phyloP scores from a whole-genome alignment of 2,113 vertebrate species.

The Tapirus terrestris region DNA sequence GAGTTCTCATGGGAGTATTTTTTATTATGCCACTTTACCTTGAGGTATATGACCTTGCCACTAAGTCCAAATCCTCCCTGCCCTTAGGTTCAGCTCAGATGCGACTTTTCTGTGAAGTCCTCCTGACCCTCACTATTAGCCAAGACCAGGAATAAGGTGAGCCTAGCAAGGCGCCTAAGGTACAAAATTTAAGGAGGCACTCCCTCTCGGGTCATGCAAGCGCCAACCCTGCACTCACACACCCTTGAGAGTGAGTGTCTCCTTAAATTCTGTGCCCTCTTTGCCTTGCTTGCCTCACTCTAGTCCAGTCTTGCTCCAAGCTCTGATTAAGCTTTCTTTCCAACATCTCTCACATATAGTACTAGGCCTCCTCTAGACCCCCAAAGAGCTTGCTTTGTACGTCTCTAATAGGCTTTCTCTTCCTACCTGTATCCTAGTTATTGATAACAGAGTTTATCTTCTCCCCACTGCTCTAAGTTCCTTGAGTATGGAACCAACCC shows the following conservation, averaged over 20 bases:
- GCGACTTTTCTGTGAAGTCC: neutral
- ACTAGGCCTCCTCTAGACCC: neutral
- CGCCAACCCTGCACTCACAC: neutral
- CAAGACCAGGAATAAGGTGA: neutral
- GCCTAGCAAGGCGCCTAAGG: neutral
- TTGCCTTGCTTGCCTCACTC: neutral
- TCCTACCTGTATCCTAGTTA: neutral
- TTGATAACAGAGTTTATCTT: neutral
- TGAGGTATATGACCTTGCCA: neutral
- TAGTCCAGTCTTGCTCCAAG: neutral
- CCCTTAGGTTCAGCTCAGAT: neutral
- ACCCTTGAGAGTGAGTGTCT: too few species aligned
- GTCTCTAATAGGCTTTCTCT: neutral
- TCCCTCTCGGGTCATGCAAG: rapidly evolving
- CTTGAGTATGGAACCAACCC: neutral
- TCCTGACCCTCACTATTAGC: neutral
- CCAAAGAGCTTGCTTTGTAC: neutral
- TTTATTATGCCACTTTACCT: neutral
- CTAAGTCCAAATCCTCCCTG: neutral
- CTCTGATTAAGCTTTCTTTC: too few species aligned
- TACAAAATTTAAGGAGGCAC: neutral
- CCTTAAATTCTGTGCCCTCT: too few species aligned
- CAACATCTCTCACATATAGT: neutral
- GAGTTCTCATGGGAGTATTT: neutral
- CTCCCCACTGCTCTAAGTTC: neutral